Conservation (phyloP, 2,113 vertebrate genomes). For the Phaethornis superciliosus region DNA sequence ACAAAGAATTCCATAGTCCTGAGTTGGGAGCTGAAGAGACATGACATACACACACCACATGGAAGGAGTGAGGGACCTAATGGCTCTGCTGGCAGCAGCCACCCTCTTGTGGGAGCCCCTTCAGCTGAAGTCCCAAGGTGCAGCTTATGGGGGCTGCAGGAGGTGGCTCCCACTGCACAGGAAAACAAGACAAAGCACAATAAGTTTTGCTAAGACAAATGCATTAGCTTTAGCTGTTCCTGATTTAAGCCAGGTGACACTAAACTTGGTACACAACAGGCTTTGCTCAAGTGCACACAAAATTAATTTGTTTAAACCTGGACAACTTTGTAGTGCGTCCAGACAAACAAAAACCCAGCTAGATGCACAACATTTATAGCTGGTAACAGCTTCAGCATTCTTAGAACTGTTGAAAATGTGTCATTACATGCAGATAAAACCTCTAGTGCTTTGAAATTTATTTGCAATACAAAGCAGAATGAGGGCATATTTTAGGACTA, state of each 20-base stretch:
- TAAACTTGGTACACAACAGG: background rate
- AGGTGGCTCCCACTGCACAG: background rate
- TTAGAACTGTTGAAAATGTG: background rate
- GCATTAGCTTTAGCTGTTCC: background rate
- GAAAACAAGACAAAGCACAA: background rate
- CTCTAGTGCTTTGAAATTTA: background rate
- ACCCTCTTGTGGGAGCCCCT: background rate
- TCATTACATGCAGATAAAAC: background rate
- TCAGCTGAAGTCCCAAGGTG: background rate
- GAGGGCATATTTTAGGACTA: background rate
- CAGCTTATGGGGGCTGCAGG: background rate
- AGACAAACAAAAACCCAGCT: background rate
- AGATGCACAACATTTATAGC: background rate
- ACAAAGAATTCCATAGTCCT: background rate
- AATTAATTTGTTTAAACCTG: background rate
- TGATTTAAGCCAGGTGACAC: background rate
- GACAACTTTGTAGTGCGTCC: background rate
- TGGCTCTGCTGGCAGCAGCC: background rate
- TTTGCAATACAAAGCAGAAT: background rate
- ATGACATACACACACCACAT: no score
- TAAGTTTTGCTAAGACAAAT: background rate
- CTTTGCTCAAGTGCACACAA: background rate
- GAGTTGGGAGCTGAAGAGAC: background rate
- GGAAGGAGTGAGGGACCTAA: background rate
- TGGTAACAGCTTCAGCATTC: background rate